Evolutionary conservation across 2,888 invertebrate species (phyloP), one percentile per base, ranked within the genome.

Genomic region (Drosophila lutescens): DNA sequence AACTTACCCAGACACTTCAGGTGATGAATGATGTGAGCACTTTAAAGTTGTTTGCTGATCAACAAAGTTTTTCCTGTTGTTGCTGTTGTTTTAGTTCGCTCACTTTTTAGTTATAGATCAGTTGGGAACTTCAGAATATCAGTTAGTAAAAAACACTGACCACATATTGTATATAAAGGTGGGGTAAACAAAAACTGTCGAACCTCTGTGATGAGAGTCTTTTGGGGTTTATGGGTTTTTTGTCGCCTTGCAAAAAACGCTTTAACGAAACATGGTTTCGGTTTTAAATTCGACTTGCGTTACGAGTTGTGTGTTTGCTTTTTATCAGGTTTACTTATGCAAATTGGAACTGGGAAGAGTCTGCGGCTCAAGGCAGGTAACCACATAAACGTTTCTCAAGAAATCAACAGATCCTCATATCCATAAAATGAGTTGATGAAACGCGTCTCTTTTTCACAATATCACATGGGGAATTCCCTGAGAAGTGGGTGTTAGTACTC

Each of bases 381-480:
- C 66, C 68, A 54, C 68, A 55, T 55, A 26, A 54, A 66, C 15
- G 62, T 23, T 62, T 62, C 63, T 63, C 40, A 40, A 62, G 62
- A 62, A 62, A 66, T 63, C 59, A 62, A 41, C 15, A 32, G 47
- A 55, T 66, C 66, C 68, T 66, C 68, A 40, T 44, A 26, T 47
- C 23, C 40, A 26, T 26, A 67, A 20, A 26, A 23, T 53, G 32
- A 9, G 47, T 43, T n/a, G 10, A 43, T 17, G 34, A 5, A 53
- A 9, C 12, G 20, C 38, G 30, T 34, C 9, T 46, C 41, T 41
- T 26, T 54, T 26, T 54, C 55, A 15, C 23, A 40, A 23, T 43
- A n/a, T 55, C 26, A 23, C 12, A 26, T 15, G 55, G 68, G 66
- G 55, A 67, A 66, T 26, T 67, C 55, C 65, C 65, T 38, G 38